These are phyloP conservation scores for Crotalus viridis DNA, from an alignment of 2,113 vertebrate species.

Conservation along the genomic window DNA sequence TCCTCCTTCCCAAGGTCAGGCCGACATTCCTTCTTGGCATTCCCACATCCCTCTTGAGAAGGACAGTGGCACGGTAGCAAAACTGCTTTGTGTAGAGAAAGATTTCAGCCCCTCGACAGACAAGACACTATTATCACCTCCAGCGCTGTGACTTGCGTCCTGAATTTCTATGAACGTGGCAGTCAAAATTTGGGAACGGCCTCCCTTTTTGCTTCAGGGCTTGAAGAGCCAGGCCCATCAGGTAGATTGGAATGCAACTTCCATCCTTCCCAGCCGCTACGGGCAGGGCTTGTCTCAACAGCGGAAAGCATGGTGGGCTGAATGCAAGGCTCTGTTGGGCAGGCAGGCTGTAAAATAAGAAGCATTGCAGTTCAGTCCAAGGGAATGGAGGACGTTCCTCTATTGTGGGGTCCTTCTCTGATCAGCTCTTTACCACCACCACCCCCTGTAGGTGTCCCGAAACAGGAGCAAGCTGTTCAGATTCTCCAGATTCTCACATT, in stretches of 20 bases:
- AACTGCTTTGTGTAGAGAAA: background rate
- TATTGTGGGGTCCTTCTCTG: background rate
- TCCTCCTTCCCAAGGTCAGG: no score
- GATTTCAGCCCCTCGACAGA: background rate
- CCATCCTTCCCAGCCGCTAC: background rate
- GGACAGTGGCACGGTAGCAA: background rate
- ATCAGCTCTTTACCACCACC: no score
- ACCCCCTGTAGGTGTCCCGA: background rate
- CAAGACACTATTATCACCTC: no score
- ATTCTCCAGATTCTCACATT: background rate
- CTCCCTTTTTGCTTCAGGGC: no score
- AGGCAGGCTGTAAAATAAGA: background rate
- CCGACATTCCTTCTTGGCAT: no score
- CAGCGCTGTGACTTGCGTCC: no score
- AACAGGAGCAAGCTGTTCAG: slow-evolving; percentile 32
- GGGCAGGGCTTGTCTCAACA: no score
- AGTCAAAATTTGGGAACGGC: background rate
- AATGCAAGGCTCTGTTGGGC: background rate
- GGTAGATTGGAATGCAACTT: background rate
- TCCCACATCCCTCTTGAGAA: background rate
- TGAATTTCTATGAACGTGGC: background rate
- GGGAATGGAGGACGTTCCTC: no score
- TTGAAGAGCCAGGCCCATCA: background rate
- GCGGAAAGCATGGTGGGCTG: background rate
- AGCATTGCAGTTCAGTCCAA: no score